phyloP scores from a whole-genome alignment of 2,113 vertebrate species.

The Eptesicus fuscus region DNA sequence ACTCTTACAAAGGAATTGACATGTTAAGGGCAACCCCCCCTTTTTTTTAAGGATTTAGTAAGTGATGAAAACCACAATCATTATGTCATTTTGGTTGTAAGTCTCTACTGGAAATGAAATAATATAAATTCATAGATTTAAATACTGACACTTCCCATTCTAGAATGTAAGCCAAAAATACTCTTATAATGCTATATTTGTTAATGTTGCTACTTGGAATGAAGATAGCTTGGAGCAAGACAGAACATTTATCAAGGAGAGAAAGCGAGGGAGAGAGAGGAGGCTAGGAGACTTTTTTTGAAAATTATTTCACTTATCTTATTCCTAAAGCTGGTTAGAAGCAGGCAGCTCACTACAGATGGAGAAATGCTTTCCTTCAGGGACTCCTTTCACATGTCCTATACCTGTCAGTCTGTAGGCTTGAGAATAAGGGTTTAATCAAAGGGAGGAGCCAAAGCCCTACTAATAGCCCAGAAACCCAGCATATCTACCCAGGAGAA shows the following conservation, averaged over 20 bases:
- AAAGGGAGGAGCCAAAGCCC: neutral
- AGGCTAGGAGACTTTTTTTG: neutral
- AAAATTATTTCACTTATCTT: neutral
- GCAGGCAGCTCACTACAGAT: neutral
- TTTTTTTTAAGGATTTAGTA: neutral
- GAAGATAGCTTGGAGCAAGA: neutral
- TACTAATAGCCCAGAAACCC: neutral
- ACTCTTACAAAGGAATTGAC: neutral
- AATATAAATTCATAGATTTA: neutral
- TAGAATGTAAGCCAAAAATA: neutral
- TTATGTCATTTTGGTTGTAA: neutral
- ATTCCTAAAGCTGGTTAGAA: neutral
- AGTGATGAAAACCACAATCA: neutral
- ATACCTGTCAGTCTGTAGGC: neutral
- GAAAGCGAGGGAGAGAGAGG: neutral
- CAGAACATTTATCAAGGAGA: neutral
- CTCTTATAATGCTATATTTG: neutral
- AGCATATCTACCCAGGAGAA: neutral
- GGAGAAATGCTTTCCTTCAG: neutral
- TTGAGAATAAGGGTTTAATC: neutral
- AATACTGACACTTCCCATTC: neutral
- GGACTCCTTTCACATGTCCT: neutral
- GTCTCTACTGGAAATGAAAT: slow-evolving; percentile 9
- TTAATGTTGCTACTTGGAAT: neutral
- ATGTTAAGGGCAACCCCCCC: neutral